Percentiles rank a stretch among this genome's conserved stretches.
phyloP scores from a whole-genome alignment of 1,140 invertebrate species.

The Ips typographus region DNA sequence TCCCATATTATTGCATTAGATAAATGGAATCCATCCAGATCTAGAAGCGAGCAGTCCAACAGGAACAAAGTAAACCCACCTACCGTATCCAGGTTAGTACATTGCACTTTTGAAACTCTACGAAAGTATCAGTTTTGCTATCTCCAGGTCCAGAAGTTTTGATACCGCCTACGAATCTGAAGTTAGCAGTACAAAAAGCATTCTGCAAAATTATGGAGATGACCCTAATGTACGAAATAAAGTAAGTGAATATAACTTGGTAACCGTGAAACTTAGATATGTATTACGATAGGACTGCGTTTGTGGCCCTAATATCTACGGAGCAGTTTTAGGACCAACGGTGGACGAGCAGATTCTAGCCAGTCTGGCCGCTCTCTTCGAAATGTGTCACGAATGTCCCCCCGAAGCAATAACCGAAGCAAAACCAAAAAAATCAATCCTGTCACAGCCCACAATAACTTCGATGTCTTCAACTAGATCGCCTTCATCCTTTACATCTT shows the following conservation, averaged over 20 bases:
- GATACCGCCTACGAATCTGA: not conserved
- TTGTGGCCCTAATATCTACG: constrained; percentile 39
- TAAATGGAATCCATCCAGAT: too few relatives aligned
- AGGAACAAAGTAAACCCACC: not conserved
- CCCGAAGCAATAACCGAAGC: too few relatives aligned
- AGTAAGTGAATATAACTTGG: too few relatives aligned
- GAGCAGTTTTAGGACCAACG: constrained; percentile 41
- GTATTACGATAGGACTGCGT: constrained; percentile 14
- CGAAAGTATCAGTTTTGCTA: too few relatives aligned
- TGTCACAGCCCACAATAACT: too few relatives aligned
- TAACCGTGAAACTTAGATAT: not conserved
- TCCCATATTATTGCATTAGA: too few relatives aligned
- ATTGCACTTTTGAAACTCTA: not conserved
- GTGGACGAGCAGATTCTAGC: constrained; percentile 44
- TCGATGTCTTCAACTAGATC: too few relatives aligned
- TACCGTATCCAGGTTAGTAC: not conserved
- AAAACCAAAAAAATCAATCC: too few relatives aligned
- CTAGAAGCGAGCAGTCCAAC: not conserved
- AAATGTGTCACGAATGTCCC: constrained; percentile 23
- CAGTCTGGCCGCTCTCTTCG: constrained; percentile 37
- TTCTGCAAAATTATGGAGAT: too few relatives aligned
- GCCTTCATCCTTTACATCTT: not conserved
- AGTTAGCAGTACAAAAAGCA: too few relatives aligned
- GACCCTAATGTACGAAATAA: too few relatives aligned
- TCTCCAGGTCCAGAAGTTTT: not conserved